These are phyloP conservation scores for Hydroisotoma schaefferi DNA, from an alignment of 2,888 invertebrate species.

Conservation along the genomic window DNA sequence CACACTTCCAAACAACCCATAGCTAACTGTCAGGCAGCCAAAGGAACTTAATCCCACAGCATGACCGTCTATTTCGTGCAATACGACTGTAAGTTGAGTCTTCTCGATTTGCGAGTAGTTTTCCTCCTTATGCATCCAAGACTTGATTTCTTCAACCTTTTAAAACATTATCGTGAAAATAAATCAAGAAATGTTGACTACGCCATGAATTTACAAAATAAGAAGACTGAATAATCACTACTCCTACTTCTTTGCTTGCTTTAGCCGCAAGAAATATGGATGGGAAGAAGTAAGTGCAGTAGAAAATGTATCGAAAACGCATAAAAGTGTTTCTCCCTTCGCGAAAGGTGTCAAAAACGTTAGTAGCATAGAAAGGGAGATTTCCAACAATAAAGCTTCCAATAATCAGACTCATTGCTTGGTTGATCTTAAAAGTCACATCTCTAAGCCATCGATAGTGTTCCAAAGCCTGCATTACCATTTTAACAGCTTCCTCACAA, in stretches of 20 bases:
- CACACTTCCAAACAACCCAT: conserved; percentile 18
- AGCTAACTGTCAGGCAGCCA: conserved; percentile 17
- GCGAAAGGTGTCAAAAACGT: conserved; percentile 18
- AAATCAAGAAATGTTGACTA: background rate
- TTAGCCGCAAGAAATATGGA: conserved; percentile 18
- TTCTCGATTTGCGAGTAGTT: conserved; percentile 2
- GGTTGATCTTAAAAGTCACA: conserved; percentile 10
- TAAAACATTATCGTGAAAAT: background rate
- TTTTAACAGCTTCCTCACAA: background rate
- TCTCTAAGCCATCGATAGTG: conserved; percentile 20
- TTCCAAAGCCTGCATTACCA: conserved; percentile 1
- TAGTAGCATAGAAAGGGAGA: conserved; percentile 27
- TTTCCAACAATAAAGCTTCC: conserved; percentile 17
- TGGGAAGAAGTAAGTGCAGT: conserved; percentile 24
- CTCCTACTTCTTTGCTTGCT: conserved; percentile 13
- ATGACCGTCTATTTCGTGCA: conserved; percentile 16
- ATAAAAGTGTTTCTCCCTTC: conserved; percentile 12
- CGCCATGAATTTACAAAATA: background rate
- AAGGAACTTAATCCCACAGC: conserved; percentile 8
- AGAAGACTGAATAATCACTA: background rate
- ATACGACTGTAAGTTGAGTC: background rate
- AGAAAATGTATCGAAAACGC: conserved; percentile 14
- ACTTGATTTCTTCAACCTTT: conserved; percentile 7
- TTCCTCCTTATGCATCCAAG: conserved; percentile 12
- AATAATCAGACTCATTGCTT: conserved; percentile 13